Base-by-base conservation (phyloP, 2,888 invertebrate genomes). In the Unio delphinus region DNA sequence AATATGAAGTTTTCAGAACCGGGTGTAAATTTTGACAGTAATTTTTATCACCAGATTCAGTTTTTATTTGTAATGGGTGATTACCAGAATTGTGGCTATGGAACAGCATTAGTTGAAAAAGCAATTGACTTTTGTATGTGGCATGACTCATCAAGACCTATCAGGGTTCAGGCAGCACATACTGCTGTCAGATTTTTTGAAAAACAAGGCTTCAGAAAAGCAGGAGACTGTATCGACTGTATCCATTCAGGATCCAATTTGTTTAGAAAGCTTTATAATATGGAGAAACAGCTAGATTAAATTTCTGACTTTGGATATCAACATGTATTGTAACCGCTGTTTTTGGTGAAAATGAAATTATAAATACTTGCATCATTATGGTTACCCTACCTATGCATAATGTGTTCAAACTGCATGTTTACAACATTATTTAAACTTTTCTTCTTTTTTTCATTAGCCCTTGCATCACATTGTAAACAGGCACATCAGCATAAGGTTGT, bases 51-150 rank as follows among this genome's bases (percentile, higher is more conserved):
- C 54, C 76, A 77, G 28, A 70, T 83, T 1, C 72, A 80, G n/a
- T 83, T 82, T 61, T 55, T 83, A 64, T 83, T 83, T 73, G 70
- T 83, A 18, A 80, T 80, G 57, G 55, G 65, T 61, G 80, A 82
- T 60, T 81, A 70, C 57, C 82, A 83, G 59, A 65, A 70, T 15
- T 62, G 65, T 55, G 82, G 83, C 23, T 69, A 73, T 58, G 83
- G 83, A 0, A 73, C 58, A 55, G 61, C 74, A 11, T 56, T 82
- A 61, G 26, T 83, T 15, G 45, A 73, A 23, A 64, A 75, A 60
- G 76, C 73, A 7, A 28, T 82, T 17, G 70, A 75, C 15, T 61
- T 77, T 0, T 80, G 81, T 34, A 65, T 23, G n/a, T 61, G 69
- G 58, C 65, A 70, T 55, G 65, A 70, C 56, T 60, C 45, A 17